A percentile compares a stretch with the other conserved stretches of the same genome.
These are phyloP conservation scores for Diorhabda carinulata DNA, from an alignment of 1,140 invertebrate genomes.

Conservation along the genomic window DNA sequence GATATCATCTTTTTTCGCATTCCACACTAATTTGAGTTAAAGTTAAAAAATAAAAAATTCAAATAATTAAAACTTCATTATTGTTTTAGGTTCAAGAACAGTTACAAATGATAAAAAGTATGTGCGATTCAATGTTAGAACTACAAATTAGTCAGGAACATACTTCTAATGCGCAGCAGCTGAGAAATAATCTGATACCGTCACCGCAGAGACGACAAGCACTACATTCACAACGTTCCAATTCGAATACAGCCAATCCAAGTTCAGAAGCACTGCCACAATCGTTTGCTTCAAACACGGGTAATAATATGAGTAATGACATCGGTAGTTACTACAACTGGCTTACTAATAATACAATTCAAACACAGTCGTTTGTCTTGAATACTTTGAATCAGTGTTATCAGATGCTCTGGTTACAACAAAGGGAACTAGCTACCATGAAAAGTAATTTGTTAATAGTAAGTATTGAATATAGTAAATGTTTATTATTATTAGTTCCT, in stretches of 20 bases:
- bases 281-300: conserved; percentile 4
- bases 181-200: conserved; percentile 43
- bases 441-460: conserved; percentile 42
- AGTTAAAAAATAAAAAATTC: too few relatives aligned
- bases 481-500: too few relatives aligned
- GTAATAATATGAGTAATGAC: conserved; percentile 17
- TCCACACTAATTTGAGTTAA: too few relatives aligned
- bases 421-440: conserved; percentile 47
- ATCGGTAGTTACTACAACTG: conserved; percentile 37
- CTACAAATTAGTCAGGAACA: conserved; percentile 29
- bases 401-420: conserved; percentile 51
- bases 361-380: conserved; percentile 49
- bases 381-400: conserved; percentile 51
- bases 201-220: conserved; percentile 36
- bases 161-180: conserved; percentile 30
- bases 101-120: conserved; percentile 43
- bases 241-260: conserved; percentile 35
- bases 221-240: conserved; percentile 30
- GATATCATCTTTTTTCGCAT: too few relatives aligned
- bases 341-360: conserved; percentile 44
- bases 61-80: neutral
- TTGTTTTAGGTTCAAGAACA: conserved; percentile 43
- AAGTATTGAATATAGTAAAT: conserved; percentile 14
- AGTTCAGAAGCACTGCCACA: conserved; percentile 25
- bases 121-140: conserved; percentile 45